Evolutionary conservation across 2,888 invertebrate genomes (phyloP), one percentile per base, ranked within the genome.

Genomic region (Cosmopolites sordidus): DNA sequence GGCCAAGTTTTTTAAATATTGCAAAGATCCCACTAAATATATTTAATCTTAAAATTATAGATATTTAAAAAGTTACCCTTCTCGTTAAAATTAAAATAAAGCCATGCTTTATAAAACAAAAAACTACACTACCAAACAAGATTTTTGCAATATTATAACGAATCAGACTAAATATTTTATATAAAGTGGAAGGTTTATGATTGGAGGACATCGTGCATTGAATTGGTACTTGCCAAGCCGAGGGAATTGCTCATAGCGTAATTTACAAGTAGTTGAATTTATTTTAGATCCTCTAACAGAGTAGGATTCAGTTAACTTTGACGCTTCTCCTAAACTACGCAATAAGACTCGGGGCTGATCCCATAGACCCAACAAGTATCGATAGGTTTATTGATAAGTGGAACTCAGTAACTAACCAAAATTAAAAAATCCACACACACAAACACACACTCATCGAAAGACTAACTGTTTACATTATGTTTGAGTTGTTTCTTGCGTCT

Each of bases 391-490:
- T 65, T 65, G 62, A 64, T 69, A 69, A 68, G 70, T 72, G 70
- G 64, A 69, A 70, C 67, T 68, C 71, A 71, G 72, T 72, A 61
- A 69, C 71, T 72, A 73, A 73, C 68, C 63, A 71, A 63, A 60
- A 65, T 58, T 49, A 60, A 59, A 62, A 65, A 72, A 68, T 60
- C 71, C 70, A 70, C 73, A 67, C 73, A 72, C 73, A 72, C 72
- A 70, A 71, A 73, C 73, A 72, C 71, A 73, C 74, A 73, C 73
- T 72, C 74, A 72, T 72, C 74, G 73, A 72, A 57, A 69, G 65
- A 73, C 71, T 72, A 73, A 72, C 70, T 73, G 69, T 70, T 73
- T 73, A 73, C 71, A 70, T 69, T 70, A 66, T 68, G 66, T 68
- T 68, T 67, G 70, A 68, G 68, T 68, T 68, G 69, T 69, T 60